A percentile compares a stretch with the other conserved stretches of the same genome.
These are phyloP conservation scores for Chondrilla cf. caribensis DNA, from an alignment of 37 sponge, comb jelly and placozoan genomes.

Conservation along the genomic window DNA sequence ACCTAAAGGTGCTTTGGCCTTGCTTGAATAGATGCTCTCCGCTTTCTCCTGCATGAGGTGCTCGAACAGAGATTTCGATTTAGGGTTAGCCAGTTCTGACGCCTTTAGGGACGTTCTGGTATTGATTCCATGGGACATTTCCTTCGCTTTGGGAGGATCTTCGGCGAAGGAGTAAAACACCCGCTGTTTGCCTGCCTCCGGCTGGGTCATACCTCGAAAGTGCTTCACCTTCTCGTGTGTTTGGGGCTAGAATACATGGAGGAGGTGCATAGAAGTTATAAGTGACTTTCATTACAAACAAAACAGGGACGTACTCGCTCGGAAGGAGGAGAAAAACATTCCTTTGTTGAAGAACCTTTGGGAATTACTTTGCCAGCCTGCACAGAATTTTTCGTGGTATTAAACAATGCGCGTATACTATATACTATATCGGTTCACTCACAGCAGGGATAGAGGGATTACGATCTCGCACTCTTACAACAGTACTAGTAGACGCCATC, in stretches of 20 bases:
- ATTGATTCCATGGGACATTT: constrained; percentile 58
- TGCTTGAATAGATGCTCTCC: constrained; percentile 75
- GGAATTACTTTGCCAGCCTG: constrained; percentile 79
- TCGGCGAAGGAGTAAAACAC: constrained; percentile 40
- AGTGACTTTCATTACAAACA: background rate
- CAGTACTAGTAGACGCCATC: no score
- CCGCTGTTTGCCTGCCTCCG: constrained; percentile 67
- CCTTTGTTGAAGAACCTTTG: constrained; percentile 37
- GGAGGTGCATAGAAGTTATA: background rate
- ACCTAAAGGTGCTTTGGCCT: constrained; percentile 82
- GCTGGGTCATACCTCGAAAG: constrained; percentile 58
- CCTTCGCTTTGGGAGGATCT: constrained; percentile 37
- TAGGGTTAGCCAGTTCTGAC: constrained; percentile 73
- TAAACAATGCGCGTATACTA: background rate
- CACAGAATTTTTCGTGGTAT: background rate
- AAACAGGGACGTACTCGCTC: constrained; percentile 16
- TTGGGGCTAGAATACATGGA: constrained; percentile 1
- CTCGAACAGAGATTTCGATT: constrained; percentile 66
- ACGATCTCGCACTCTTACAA: constrained; percentile 24
- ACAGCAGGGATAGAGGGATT: constrained; percentile 63
- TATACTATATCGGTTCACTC: background rate
- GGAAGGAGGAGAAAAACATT: constrained; percentile 39
- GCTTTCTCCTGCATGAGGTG: constrained; percentile 54
- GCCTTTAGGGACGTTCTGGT: constrained; percentile 82
- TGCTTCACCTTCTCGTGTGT: constrained; percentile 58